Percentiles rank a stretch among this genome's conserved stretches.
Evolutionary conservation across 2,888 invertebrate species (phyloP).

Genomic region (Dexiosoma caninum): DNA sequence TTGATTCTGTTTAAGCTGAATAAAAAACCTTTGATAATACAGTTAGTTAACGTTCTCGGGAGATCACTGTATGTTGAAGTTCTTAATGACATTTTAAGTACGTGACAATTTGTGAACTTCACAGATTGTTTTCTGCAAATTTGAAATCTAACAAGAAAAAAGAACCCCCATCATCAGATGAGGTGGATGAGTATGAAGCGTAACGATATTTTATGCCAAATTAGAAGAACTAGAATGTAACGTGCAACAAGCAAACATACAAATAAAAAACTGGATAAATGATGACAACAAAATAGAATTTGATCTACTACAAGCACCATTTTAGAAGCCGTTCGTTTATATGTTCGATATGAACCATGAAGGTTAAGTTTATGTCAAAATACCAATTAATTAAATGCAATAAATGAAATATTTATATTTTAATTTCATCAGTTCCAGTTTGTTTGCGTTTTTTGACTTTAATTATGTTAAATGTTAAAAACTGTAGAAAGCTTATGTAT

Average conservation of each 20-base stretch:
- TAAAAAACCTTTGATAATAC: no score
- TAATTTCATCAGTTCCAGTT: no score
- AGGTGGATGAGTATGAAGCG: conserved; percentile 23
- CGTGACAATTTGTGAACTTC: conserved; percentile 7
- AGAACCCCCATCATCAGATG: conserved; percentile 13
- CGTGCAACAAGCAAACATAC: conserved; percentile 30
- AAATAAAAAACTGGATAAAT: conserved; percentile 24
- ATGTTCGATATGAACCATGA: conserved; percentile 21
- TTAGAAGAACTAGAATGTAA: conserved; percentile 49
- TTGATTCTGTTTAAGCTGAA: no score
- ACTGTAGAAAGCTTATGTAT: no score
- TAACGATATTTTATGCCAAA: conserved; percentile 28
- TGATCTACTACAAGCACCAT: neutral
- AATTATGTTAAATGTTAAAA: neutral
- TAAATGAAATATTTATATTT: neutral
- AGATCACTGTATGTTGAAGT: no score
- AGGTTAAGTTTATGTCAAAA: conserved; percentile 53
- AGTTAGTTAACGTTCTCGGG: no score
- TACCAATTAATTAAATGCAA: neutral
- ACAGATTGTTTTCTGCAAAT: neutral
- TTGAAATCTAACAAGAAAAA: neutral
- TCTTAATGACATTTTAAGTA: no score
- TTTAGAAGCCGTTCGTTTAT: neutral
- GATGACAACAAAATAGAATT: conserved; percentile 34
- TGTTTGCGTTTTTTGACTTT: neutral